phyloP scores from a whole-genome alignment of 1,140 invertebrate species.

The Bombus superbus region DNA sequence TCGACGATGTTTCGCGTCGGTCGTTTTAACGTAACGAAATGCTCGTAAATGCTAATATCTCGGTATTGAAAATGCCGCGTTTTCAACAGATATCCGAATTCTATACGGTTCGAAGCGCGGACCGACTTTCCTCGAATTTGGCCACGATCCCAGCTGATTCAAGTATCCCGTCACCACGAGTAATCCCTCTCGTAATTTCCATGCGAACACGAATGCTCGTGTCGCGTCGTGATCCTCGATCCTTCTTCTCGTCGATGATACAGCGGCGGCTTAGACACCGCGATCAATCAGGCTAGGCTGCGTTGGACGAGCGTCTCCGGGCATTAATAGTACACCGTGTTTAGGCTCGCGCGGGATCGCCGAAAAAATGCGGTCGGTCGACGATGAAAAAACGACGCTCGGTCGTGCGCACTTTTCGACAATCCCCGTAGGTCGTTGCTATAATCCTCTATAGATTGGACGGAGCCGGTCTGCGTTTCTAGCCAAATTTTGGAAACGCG shows the following conservation, averaged over 20 bases:
- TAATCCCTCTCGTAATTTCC: background rate
- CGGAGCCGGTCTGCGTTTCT: background rate
- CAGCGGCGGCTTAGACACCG: background rate
- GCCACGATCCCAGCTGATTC: background rate
- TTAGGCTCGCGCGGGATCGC: too few species aligned
- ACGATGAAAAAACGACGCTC: background rate
- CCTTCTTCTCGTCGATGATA: background rate
- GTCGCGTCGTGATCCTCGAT: background rate
- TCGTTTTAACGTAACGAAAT: slow-evolving; percentile 36
- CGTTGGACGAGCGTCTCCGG: background rate
- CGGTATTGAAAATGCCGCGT: background rate
- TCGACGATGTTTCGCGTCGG: slow-evolving; percentile 33
- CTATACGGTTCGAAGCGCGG: background rate
- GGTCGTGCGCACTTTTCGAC: too few species aligned
- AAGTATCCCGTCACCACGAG: background rate
- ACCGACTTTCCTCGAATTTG: background rate
- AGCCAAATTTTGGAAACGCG: background rate
- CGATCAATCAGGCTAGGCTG: too few species aligned
- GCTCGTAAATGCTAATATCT: slow-evolving; percentile 27
- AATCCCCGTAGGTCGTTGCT: too few species aligned
- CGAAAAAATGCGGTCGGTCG: background rate
- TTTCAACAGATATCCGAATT: slow-evolving; percentile 34
- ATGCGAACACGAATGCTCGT: background rate
- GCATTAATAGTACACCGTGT: background rate
- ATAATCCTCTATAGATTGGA: too few species aligned